A percentile compares a stretch with the other conserved stretches of the same genome.
Conservation (phyloP, 2,888 invertebrate species). For the Vesta saturnalis region DNA sequence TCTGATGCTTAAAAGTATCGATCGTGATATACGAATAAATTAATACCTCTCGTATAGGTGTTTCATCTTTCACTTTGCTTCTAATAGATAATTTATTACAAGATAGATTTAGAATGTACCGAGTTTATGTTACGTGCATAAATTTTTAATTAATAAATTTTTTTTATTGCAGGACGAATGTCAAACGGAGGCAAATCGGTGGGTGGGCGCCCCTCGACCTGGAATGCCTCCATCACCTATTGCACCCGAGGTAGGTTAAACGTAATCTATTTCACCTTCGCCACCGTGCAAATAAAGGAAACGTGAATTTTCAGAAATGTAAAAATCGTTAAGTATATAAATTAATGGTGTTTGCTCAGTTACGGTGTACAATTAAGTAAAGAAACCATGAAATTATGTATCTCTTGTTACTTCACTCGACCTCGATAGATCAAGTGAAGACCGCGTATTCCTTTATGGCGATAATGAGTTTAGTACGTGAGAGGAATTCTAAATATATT, state of each 20-base stretch:
- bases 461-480: slow-evolving; percentile 9
- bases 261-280: slow-evolving; percentile 1
- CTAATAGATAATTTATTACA: slow-evolving; percentile 36
- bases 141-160: slow-evolving; percentile 11
- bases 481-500: background rate
- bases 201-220: slow-evolving; percentile 66
- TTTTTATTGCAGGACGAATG: slow-evolving; percentile 74
- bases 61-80: slow-evolving; percentile 36
- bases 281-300: background rate
- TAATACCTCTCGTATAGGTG: slow-evolving; percentile 35
- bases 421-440: slow-evolving; percentile 14
- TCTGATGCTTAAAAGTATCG: slow-evolving; percentile 2
- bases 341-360: too few relatives aligned
- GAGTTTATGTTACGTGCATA: slow-evolving; percentile 10
- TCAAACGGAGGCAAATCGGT: slow-evolving; percentile 74
- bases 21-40: slow-evolving; percentile 36
- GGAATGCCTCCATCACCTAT: slow-evolving; percentile 69
- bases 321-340: background rate
- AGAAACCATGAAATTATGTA: background rate
- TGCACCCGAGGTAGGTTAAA: slow-evolving; percentile 67
- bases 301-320: too few relatives aligned
- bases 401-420: slow-evolving; percentile 4
- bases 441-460: slow-evolving; percentile 2
- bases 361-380: too few relatives aligned
- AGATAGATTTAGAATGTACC: slow-evolving; percentile 29